Base-by-base conservation (phyloP, 2,888 invertebrate genomes). In the Anarsia innoxiella region DNA sequence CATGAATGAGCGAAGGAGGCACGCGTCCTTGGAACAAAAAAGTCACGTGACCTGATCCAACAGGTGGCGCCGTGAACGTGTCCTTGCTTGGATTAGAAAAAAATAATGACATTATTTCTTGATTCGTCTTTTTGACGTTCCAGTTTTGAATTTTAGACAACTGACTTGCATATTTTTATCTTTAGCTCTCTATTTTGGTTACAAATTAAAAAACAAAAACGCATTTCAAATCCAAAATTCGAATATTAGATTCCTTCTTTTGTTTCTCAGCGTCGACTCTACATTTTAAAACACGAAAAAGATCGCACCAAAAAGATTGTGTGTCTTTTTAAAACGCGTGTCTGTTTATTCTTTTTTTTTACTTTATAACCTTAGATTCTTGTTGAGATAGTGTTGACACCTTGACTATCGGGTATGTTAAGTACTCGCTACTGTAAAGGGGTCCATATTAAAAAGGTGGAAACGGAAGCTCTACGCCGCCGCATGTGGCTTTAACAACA, bases 1-100 rank as follows among this genome's bases (percentile, higher is more conserved):
- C 83, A 72, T 84, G 83, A 84, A 83, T 84, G 83, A 78, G 77
- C 77, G 80, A 82, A 82, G 82, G 83, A 78, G 80, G 77, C 72
- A 68, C 66, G 71, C 79, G 82, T 83, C 82, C 83, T 83, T 84
- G 77, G 66, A 77, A 79, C 79, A 83, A 84, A 84, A 84, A 84
- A 82, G 83, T 82, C 80, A 83, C 82, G 82, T 83, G 83, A 79
- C 78, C 72, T 58, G 60, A 60, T 59, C n/a, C 83, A 84, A 84
- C 83, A 84, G 83, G 83, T 84, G 82, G 75, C 78, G 64, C 74
- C 79, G 76, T 74, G 61, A 72, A 60, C 72, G 74, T 71, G 80
- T 82, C 83, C 80, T 80, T 82, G 78, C 67, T 62, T 62, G 42
- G 63, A 66, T 72, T 73, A 76, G 72, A 74, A 74, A 76, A 72